Evolutionary conservation across 2,888 invertebrate genomes (phyloP).

Genomic region (Homarus gammarus): DNA sequence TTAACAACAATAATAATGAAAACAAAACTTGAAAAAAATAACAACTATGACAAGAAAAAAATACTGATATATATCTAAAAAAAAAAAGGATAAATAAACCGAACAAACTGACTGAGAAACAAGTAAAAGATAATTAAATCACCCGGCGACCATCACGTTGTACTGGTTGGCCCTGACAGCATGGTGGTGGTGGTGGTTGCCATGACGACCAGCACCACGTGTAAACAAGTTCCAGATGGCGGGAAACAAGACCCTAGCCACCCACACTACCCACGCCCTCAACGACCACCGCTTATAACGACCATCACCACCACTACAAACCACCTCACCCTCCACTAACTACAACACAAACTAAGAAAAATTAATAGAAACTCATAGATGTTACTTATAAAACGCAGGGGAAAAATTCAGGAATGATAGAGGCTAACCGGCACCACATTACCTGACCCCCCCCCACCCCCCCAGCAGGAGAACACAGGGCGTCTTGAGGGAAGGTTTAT

Average conservation of each 20-base stretch:
- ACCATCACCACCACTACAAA: neutral
- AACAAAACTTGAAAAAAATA: too few relatives aligned
- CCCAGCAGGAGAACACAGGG: too few relatives aligned
- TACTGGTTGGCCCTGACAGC: neutral
- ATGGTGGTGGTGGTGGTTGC: conserved; percentile 11
- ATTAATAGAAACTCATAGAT: neutral
- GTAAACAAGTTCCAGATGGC: conserved; percentile 19
- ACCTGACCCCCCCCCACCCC: neutral
- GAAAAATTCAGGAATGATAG: neutral
- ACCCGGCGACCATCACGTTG: neutral
- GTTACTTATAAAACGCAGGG: neutral
- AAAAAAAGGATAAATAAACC: neutral
- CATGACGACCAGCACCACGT: conserved; percentile 31
- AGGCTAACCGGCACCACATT: neutral
- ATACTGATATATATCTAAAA: neutral
- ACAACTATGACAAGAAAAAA: neutral
- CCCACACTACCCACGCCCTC: neutral
- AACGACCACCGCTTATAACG: neutral
- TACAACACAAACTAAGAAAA: too few relatives aligned
- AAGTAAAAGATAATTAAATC: neutral
- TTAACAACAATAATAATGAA: too few relatives aligned
- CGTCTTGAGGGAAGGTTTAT: too few relatives aligned
- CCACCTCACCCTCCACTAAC: neutral
- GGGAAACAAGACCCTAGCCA: neutral
- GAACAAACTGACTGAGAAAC: neutral